Base-by-base conservation (phyloP, 2,113 vertebrate species). In the Psettodes erumei region DNA sequence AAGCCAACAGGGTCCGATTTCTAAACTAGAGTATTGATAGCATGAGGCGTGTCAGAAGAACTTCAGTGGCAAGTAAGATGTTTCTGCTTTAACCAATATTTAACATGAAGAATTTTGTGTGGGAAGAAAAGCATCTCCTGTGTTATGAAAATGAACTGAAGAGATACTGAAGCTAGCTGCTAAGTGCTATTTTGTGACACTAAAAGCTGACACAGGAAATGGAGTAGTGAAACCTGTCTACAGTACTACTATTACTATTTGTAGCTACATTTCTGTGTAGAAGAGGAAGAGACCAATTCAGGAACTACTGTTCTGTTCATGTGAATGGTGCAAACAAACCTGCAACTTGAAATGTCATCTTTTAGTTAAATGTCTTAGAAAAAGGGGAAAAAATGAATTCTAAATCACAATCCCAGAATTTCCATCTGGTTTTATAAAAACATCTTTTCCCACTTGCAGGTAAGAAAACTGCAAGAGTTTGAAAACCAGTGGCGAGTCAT, bases 281-380 rank as follows among this genome's bases (percentile, higher is more conserved):
- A 1, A 63, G 56, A 74, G 78, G 84, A 86, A 87, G 67, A 43
- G 9, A 28, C 2, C 13, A 70, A 48, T 18, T 71, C 75, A 81
- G 78, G 78, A 89, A 88, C 60, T 63, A 8, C 6, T 47, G 13
- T 0, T 19, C 0, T 9, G 13, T 28, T 33, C 38, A 25, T 35
- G 51, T 37, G 23, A 68, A 43, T 64, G 38, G 19, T 1, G 4
- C 72, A 79, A 83, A 13, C 10, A 63, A 30, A 74, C 13, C 33
- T 3, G 2, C 23, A 37, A n/a, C n/a, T n/a, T n/a, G n/a, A n/a
- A 27, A 55, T 28, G 25, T 5, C 50, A 18, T 2, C 1, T 30
- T n/a, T n/a, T n/a, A n/a, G n/a, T n/a, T n/a, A n/a, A n/a, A n/a
- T n/a, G n/a, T n/a, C n/a, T n/a, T n/a, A n/a, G n/a, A n/a, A n/a